Conservation (phyloP, 2,113 vertebrate species). For the Neogale vison region DNA sequence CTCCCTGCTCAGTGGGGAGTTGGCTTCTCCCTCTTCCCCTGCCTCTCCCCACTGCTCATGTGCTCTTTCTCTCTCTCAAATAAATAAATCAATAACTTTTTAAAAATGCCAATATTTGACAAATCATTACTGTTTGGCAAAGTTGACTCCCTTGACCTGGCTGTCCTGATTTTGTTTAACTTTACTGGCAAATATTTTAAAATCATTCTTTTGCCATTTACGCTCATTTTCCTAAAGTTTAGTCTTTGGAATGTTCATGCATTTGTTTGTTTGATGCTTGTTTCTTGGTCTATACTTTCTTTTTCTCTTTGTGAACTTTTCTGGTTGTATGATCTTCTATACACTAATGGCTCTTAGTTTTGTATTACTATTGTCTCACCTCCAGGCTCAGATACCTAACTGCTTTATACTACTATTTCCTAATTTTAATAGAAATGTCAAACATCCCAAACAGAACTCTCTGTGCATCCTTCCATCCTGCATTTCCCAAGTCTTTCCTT, state of each 20-base stretch:
- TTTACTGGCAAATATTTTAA: neutral
- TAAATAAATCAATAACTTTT: too few relatives aligned
- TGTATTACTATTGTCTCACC: neutral
- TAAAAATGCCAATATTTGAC: neutral
- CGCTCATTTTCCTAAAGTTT: neutral
- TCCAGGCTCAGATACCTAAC: neutral
- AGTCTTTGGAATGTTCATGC: neutral
- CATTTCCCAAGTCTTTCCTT: neutral
- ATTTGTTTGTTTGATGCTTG: neutral
- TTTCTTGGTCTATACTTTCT: neutral
- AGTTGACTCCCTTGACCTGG: neutral
- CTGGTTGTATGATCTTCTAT: neutral
- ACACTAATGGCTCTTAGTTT: neutral
- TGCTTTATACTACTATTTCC: neutral
- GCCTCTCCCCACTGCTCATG: too few relatives aligned
- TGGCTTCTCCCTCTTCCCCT: too few relatives aligned
- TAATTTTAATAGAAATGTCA: neutral
- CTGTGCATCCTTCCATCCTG: neutral
- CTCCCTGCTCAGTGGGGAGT: too few relatives aligned
- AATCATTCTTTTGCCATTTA: neutral
- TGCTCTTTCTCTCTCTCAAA: too few relatives aligned
- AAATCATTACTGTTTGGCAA: neutral
- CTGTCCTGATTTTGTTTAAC: neutral
- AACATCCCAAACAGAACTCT: neutral
- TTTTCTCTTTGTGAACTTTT: neutral